phyloP scores from a whole-genome alignment of 1,140 invertebrate species.

The Hylaeus anthracinus region DNA sequence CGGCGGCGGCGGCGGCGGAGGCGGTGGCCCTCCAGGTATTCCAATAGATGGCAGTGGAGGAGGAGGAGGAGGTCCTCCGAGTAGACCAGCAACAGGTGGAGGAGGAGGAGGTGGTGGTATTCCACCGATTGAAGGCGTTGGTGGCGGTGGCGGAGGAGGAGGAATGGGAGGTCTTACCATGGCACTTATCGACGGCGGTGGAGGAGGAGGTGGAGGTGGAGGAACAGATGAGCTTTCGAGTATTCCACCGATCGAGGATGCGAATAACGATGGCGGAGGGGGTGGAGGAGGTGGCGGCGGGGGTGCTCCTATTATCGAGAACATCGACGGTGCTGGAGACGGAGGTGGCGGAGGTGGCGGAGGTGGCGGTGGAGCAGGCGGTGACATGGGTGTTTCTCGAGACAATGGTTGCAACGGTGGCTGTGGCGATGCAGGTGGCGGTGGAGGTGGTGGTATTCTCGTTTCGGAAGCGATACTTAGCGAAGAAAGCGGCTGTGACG shows the following conservation, averaged over 20 bases:
- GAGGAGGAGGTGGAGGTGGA: conserved; percentile 81
- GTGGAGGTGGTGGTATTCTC: conserved; percentile 20
- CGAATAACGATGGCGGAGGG: conserved; percentile 53
- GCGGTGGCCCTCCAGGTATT: conserved; percentile 71
- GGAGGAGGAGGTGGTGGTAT: not conserved
- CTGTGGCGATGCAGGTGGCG: conserved; percentile 51
- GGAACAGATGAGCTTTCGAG: conserved; percentile 45
- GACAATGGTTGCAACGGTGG: conserved; percentile 43
- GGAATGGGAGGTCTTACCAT: conserved; percentile 72
- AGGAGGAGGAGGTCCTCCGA: not conserved
- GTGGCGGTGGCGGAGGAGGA: conserved; percentile 69
- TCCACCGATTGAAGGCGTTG: not conserved
- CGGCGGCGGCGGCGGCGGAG: conserved; percentile 53
- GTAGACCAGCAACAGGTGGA: conserved; percentile 45
- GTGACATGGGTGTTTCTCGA: conserved; percentile 69
- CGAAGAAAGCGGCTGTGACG: not conserved
- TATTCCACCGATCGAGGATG: no score
- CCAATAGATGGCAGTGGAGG: conserved; percentile 76
- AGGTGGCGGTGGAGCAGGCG: conserved; percentile 68
- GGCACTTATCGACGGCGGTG: conserved; percentile 70
- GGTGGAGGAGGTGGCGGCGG: conserved; percentile 63
- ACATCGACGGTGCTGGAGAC: not conserved
- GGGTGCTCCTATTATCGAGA: not conserved
- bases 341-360: conserved; percentile 74
- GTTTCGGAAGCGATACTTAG: conserved; percentile 4